Conservation (phyloP, 35 echinoderm and acorn worm genomes). For the Amphiura filiformis region DNA sequence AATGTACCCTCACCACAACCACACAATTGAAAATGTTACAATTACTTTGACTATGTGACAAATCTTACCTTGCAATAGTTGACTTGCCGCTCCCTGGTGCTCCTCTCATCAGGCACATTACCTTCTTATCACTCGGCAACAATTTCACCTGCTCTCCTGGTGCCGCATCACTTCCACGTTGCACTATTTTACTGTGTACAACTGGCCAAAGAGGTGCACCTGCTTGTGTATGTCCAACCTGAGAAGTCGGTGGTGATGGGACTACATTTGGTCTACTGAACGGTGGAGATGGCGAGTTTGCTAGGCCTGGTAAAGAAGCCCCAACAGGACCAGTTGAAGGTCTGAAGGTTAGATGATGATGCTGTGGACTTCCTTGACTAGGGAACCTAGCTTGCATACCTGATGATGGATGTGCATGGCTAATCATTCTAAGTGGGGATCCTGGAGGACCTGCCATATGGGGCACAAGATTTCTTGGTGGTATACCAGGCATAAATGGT, state of each 20-base stretch:
- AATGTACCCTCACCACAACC: too few relatives aligned
- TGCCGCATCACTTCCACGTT: background rate
- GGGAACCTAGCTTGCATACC: background rate
- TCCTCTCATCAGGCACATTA: slow-evolving; percentile 91
- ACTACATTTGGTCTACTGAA: background rate
- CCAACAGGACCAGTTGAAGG: background rate
- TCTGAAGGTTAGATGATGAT: background rate
- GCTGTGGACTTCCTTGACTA: background rate
- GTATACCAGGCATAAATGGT: background rate
- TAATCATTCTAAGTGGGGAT: background rate
- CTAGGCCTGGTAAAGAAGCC: too few relatives aligned
- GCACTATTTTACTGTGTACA: background rate
- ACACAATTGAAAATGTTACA: too few relatives aligned
- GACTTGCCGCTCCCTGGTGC: slow-evolving; percentile 87
- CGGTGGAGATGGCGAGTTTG: background rate
- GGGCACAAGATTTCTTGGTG: background rate
- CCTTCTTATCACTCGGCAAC: slow-evolving; percentile 67
- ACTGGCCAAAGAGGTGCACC: slow-evolving; percentile 1
- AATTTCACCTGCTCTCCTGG: slow-evolving; percentile 11
- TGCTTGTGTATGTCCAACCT: background rate
- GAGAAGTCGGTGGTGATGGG: background rate
- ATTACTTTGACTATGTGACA: too few relatives aligned
- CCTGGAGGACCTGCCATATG: background rate
- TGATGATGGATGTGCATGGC: background rate
- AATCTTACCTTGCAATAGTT: slow-evolving; percentile 77